phyloP scores from a whole-genome alignment of 2,888 invertebrate genomes.

The Thalpophila matura region DNA sequence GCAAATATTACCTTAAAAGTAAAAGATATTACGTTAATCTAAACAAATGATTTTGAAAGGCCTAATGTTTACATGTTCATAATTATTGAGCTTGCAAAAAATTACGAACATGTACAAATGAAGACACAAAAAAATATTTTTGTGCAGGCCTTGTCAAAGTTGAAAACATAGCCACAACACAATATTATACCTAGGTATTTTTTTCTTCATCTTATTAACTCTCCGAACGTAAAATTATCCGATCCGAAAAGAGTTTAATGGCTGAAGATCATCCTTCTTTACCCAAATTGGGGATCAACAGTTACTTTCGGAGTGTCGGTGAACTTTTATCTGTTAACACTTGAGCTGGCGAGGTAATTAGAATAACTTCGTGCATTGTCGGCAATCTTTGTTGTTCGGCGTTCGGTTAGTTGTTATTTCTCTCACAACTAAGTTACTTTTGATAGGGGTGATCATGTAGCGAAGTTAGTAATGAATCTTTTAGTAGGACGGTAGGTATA shows the following conservation, averaged over 20 bases:
- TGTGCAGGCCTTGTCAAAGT: too few species aligned
- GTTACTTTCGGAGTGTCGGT: slow-evolving; percentile 20
- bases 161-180: too few species aligned
- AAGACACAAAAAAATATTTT: too few species aligned
- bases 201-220: neutral
- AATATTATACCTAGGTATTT: too few species aligned
- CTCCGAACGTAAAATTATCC: slow-evolving; percentile 3
- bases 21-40: too few species aligned
- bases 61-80: too few species aligned
- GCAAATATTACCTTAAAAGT: too few species aligned
- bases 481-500: too few species aligned
- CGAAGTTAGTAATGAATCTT: neutral
- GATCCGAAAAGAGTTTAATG: slow-evolving; percentile 1
- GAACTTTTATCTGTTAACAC: slow-evolving; percentile 43
- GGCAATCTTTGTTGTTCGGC: slow-evolving; percentile 21
- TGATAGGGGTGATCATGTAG: neutral
- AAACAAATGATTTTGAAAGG: too few species aligned
- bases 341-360: slow-evolving; percentile 42
- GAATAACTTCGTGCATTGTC: slow-evolving; percentile 25
- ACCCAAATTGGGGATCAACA: slow-evolving; percentile 31
- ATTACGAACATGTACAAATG: too few species aligned
- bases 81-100: too few species aligned
- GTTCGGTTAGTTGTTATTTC: slow-evolving; percentile 9
- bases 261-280: slow-evolving; percentile 3
- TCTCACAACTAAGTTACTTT: neutral